Percentiles rank a stretch among this genome's conserved stretches.
phyloP scores from a whole-genome alignment of 2,888 invertebrate genomes.

The Heliconius sara region DNA sequence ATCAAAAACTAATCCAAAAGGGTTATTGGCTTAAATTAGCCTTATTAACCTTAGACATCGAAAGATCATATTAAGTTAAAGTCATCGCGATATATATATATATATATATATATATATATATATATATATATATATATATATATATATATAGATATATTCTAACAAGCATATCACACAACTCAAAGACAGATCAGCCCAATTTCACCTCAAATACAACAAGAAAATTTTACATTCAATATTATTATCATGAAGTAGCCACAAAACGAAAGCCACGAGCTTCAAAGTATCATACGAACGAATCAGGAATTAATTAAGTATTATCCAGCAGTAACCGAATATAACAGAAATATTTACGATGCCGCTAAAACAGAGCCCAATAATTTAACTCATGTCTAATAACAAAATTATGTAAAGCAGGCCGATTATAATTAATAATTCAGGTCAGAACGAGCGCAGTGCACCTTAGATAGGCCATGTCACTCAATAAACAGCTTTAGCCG shows the following conservation, averaged over 20 bases:
- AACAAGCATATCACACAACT: not conserved
- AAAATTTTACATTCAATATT: constrained; percentile 21
- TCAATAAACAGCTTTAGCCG: constrained; percentile 50
- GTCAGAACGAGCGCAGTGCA: constrained; percentile 59
- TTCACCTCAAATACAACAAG: not conserved
- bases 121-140: too few relatives aligned
- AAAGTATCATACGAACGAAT: constrained; percentile 64
- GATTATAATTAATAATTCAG: constrained; percentile 80
- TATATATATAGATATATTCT: not conserved
- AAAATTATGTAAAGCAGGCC: constrained; percentile 79
- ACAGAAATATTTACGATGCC: constrained; percentile 75
- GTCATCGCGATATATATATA: too few relatives aligned
- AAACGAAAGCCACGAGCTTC: constrained; percentile 30
- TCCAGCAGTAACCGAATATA: constrained; percentile 61
- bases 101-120: too few relatives aligned
- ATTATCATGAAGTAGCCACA: constrained; percentile 35
- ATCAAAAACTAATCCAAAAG: too few relatives aligned
- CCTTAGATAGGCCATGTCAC: constrained; percentile 57
- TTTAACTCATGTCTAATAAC: constrained; percentile 78
- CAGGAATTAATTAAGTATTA: constrained; percentile 77
- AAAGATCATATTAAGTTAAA: too few relatives aligned
- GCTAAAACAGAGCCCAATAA: constrained; percentile 78
- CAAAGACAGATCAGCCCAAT: not conserved
- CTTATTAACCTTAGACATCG: too few relatives aligned
- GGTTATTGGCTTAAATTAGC: too few relatives aligned